phyloP scores from a whole-genome alignment of 2,113 vertebrate species.

The Dasyornis broadbenti region DNA sequence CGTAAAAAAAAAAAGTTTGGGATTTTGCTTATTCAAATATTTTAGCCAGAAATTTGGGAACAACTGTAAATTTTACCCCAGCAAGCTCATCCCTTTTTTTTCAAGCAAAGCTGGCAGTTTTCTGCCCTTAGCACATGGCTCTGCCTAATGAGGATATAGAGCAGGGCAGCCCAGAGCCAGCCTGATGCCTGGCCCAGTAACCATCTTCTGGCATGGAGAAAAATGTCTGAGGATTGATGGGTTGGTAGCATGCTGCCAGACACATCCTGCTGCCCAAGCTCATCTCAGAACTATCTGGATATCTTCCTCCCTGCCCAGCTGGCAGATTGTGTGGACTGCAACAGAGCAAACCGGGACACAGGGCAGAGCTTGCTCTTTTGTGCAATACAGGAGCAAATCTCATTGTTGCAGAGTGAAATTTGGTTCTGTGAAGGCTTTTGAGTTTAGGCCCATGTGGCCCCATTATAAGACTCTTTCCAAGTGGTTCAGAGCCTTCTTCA shows the following conservation, averaged over 20 bases:
- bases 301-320: not conserved
- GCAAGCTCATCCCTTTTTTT: not conserved
- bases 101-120: not conserved
- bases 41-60: not conserved
- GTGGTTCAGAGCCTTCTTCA: not conserved
- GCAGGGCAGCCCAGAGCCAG: not conserved
- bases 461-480: not conserved
- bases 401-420: not conserved
- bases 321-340: not conserved
- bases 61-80: not conserved
- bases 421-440: not conserved
- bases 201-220: not conserved
- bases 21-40: not conserved
- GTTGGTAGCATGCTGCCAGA: not conserved
- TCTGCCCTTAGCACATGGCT: not conserved
- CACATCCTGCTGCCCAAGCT: slow-evolving; percentile 31
- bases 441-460: not conserved
- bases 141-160: slow-evolving; percentile 18
- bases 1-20: not conserved
- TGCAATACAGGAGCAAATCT: not conserved
- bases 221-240: slow-evolving; percentile 49
- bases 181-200: not conserved
- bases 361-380: not conserved
- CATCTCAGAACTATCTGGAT: not conserved
- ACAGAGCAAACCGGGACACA: not conserved